phyloP scores from a whole-genome alignment of 2,797 vertebrate species.

The Petrocephalus sullivani region DNA sequence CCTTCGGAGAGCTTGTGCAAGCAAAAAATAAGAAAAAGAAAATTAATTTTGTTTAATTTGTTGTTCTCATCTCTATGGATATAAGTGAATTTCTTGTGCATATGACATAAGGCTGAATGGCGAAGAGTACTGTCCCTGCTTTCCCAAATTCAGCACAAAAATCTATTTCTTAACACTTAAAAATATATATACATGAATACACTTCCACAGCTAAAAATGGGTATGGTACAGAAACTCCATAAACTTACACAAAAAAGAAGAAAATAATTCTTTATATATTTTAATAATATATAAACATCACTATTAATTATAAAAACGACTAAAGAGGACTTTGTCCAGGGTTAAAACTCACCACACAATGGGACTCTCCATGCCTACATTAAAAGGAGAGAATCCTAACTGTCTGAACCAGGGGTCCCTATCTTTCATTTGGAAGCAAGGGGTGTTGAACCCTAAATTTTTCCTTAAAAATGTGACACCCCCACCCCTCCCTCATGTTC shows the following conservation, averaged over 20 bases:
- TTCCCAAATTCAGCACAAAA: constrained; percentile 5
- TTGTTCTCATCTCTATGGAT: not conserved
- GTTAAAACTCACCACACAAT: constrained; percentile 33
- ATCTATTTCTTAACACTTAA: not conserved
- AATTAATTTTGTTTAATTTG: not conserved
- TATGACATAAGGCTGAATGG: not conserved
- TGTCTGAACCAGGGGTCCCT: constrained; percentile 48
- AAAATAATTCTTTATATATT: constrained; percentile 24
- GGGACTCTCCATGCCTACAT: constrained; percentile 48
- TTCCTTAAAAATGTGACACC: constrained; percentile 44
- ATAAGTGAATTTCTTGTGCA: not conserved
- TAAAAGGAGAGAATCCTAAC: constrained; percentile 43
- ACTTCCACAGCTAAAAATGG: not conserved
- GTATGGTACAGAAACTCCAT: not conserved
- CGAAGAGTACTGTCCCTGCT: not conserved
- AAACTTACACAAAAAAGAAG: constrained; percentile 31
- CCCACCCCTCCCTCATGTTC: constrained; percentile 23
- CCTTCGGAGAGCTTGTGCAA: not conserved
- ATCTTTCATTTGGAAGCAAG: constrained; percentile 37
- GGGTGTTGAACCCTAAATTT: constrained; percentile 49
- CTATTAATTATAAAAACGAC: not conserved
- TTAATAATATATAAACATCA: constrained; percentile 15
- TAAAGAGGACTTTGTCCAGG: constrained; percentile 30
- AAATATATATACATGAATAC: constrained; percentile 9
- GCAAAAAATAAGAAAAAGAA: not conserved